A percentile compares a stretch with the other conserved stretches of the same genome.
Evolutionary conservation across 2,113 vertebrate species (phyloP).

Genomic region (Ictidomys tridecemlineatus): DNA sequence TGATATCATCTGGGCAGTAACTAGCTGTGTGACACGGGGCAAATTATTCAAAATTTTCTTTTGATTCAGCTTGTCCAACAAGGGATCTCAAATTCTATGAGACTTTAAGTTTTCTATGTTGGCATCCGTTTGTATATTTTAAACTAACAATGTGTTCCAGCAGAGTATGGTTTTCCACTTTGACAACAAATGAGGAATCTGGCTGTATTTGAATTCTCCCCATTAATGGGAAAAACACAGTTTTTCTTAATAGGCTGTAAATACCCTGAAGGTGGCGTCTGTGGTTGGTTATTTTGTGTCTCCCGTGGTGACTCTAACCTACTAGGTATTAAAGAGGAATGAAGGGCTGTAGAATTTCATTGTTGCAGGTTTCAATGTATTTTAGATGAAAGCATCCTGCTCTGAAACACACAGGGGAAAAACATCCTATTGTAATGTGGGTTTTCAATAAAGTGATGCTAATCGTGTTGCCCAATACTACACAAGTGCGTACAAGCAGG

Average conservation of each 20-base stretch:
- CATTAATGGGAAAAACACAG: not conserved
- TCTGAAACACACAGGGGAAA: not conserved
- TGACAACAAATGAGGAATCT: not conserved
- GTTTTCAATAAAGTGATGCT: not conserved
- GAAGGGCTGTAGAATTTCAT: not conserved
- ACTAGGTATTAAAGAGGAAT: not conserved
- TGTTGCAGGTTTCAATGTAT: not conserved
- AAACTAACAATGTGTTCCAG: not conserved
- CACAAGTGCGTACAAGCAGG: not conserved
- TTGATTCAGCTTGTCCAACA: not conserved
- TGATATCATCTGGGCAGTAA: too few species aligned
- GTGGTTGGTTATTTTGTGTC: not conserved
- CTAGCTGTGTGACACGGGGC: not conserved
- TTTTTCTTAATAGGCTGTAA: slow-evolving; percentile 24
- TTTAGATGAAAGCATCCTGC: not conserved
- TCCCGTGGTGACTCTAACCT: not conserved
- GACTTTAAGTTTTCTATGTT: not conserved
- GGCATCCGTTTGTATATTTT: not conserved
- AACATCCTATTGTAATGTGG: not conserved
- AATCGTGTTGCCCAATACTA: not conserved
- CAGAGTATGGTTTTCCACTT: slow-evolving; percentile 7
- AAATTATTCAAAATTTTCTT: not conserved
- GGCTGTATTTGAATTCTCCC: slow-evolving; percentile 9
- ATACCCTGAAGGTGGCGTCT: not conserved
- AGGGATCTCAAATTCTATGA: not conserved